Conservation (phyloP, 2,113 vertebrate species). For the Pterocles burchelli region DNA sequence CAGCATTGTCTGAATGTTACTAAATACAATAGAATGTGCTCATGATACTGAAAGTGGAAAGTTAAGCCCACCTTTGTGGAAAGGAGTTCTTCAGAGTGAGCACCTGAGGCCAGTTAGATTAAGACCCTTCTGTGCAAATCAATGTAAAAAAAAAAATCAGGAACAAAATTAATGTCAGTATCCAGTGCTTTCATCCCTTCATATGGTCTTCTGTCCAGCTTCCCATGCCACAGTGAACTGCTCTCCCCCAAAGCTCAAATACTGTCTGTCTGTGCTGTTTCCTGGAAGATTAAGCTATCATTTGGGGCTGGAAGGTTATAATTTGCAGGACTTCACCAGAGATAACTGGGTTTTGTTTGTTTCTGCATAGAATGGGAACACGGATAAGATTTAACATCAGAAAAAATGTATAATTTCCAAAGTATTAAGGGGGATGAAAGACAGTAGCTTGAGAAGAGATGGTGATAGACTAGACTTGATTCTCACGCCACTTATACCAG, state of each 20-base stretch:
- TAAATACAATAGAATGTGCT: not conserved
- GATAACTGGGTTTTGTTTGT: not conserved
- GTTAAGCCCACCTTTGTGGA: not conserved
- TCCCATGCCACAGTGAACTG: not conserved
- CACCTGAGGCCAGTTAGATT: not conserved
- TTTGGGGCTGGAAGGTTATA: not conserved
- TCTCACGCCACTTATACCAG: not conserved
- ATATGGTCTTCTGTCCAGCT: not conserved
- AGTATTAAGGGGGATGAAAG: not conserved
- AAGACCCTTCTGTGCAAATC: not conserved
- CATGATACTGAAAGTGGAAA: not conserved
- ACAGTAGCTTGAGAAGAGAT: not conserved
- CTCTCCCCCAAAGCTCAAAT: not conserved
- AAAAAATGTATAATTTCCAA: not conserved
- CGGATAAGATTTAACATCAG: not conserved
- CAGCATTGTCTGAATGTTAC: not conserved
- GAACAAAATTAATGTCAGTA: not conserved
- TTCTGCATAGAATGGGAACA: not conserved
- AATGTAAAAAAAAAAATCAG: not conserved
- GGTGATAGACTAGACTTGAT: not conserved
- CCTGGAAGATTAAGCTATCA: slow-evolving; percentile 35
- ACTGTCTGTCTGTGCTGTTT: slow-evolving; percentile 1
- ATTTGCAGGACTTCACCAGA: not conserved
- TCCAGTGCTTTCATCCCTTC: not conserved
- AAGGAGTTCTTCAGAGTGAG: not conserved